Conservation (phyloP, 2,113 vertebrate genomes). For the Struthidea cinerea region DNA sequence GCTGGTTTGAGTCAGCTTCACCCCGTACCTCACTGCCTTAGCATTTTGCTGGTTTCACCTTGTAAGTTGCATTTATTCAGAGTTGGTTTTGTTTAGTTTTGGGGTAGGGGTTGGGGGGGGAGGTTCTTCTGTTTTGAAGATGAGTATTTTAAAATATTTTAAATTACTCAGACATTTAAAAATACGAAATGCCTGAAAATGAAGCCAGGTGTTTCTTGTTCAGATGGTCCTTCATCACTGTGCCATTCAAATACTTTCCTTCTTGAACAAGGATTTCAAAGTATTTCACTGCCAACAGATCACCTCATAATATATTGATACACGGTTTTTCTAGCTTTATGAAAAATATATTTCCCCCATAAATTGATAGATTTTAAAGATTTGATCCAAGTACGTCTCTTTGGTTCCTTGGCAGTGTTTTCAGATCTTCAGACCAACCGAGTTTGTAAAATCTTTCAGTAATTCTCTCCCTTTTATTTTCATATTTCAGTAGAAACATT, state of each 20-base stretch:
- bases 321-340: background rate
- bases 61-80: background rate
- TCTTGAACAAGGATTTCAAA: background rate
- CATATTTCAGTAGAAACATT: background rate
- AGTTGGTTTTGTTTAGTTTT: background rate
- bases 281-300: background rate
- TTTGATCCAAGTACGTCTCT: background rate
- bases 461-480: background rate
- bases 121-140: background rate
- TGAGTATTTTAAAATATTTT: background rate
- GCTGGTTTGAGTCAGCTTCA: background rate
- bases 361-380: background rate
- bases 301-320: background rate
- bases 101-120: background rate
- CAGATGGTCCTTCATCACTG: background rate
- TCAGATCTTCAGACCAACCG: background rate
- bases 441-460: background rate
- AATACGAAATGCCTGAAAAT: background rate
- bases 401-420: background rate
- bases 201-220: background rate
- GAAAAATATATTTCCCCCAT: background rate
- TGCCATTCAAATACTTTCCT: background rate
- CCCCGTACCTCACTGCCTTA: background rate
- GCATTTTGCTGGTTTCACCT: background rate
- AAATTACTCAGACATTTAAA: background rate